Base-by-base conservation (phyloP, 2,888 invertebrate genomes). In the Trimorus sp. region DNA sequence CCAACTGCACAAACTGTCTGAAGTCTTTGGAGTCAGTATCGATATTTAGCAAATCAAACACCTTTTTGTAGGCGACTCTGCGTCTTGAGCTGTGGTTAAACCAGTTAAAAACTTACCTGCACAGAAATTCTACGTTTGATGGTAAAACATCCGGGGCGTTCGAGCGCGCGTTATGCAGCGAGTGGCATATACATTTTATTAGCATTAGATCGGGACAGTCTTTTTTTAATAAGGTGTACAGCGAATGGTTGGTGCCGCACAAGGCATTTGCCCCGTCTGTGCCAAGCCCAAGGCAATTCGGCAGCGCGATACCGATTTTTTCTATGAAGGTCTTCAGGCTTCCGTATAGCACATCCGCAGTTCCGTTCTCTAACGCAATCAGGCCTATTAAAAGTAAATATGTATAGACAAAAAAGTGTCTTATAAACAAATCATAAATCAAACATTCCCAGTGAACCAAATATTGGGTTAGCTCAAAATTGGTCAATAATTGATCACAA, bases 41-140 rank as follows among this genome's bases (percentile, higher is more conserved):
- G 11, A 26, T 49, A 79, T 84, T 85, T 8, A 86, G 38, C 8
- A 76, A 37, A 59, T 83, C 69, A 60, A 68, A 86, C n/a, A 71
- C 14, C 60, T 71, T 60, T 70, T 51, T 76, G 45, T 86, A 86
- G 9, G 71, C 56, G 38, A 59, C 48, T 14, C 36, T 74, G 58
- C 74, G 15, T 6, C 66, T 74, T 7, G 74, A 74, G 42, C 66
- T 66, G 6, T 15, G 6, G 4, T 36, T 26, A 11, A 75, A 75
- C 75, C 59, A 75, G 12, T 54, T 68, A 16, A 12, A 62, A 26
- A 73, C 38, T 63, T 73, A 62, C 6, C 38, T 42, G 48, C 63
- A 73, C 7, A 63, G 49, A 63, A 73, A 73, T 16, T 73, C 73
- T 8, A 73, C 48, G 15, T 42, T 54, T 1, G 73, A 73, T 7